phyloP scores from a whole-genome alignment of 2,113 vertebrate genomes.

The Oxyura jamaicensis region DNA sequence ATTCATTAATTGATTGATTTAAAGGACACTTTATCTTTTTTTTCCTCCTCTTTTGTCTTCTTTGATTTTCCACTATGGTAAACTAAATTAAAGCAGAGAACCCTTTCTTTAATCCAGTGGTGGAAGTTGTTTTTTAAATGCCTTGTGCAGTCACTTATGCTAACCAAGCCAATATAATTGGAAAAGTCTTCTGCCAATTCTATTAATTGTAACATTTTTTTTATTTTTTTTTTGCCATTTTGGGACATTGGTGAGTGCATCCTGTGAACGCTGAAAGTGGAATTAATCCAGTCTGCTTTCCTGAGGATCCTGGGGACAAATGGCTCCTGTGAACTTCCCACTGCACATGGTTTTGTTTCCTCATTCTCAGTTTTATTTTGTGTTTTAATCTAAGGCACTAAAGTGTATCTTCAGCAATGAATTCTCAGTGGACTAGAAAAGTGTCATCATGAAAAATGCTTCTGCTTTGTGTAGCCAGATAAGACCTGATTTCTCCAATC shows the following conservation, averaged over 20 bases:
- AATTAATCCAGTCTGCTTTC: constrained; percentile 4
- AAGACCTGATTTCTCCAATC: neutral
- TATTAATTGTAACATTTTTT: too few species aligned
- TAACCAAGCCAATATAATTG: neutral
- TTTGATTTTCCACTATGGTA: neutral
- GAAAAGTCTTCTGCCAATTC: neutral
- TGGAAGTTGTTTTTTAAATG: neutral
- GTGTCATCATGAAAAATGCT: neutral
- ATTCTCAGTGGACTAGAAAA: neutral
- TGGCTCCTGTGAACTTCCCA: neutral
- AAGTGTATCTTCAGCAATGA: neutral
- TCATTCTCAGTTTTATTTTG: neutral
- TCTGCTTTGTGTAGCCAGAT: neutral
- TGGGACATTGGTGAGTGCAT: neutral
- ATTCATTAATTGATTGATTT: neutral
- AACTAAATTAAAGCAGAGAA: neutral
- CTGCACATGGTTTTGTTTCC: neutral
- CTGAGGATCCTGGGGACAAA: neutral
- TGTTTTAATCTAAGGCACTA: neutral
- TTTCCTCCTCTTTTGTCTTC: neutral
- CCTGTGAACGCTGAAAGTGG: neutral
- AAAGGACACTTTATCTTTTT: neutral
- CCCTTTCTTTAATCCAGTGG: neutral
- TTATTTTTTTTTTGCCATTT: neutral
- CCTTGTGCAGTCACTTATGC: neutral